These are phyloP conservation scores for Cerastis leucographa DNA, from an alignment of 2,888 invertebrate genomes.

Conservation along the genomic window DNA sequence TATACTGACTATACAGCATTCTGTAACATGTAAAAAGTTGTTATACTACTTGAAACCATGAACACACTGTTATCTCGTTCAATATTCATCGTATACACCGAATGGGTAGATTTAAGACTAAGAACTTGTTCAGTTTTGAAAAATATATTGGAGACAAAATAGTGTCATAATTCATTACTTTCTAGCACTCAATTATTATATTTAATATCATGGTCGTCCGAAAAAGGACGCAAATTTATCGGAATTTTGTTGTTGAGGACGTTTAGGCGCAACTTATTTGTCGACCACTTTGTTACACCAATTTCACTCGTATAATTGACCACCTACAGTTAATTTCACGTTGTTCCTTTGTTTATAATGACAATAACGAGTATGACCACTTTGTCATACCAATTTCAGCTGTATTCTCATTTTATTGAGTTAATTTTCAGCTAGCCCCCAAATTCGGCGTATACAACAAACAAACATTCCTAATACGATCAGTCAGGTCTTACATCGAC, in stretches of 20 bases:
- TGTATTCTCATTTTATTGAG: not conserved
- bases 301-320: not conserved
- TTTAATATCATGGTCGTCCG: not conserved
- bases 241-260: not conserved
- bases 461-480: conserved; percentile 59
- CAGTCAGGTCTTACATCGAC: conserved; percentile 66
- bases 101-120: conserved; percentile 15
- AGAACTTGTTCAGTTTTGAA: not conserved
- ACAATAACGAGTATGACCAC: no score
- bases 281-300: not conserved
- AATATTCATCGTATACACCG: conserved; percentile 36
- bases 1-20: conserved; percentile 60
- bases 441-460: conserved; percentile 43
- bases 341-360: no score
- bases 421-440: not conserved
- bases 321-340: no score
- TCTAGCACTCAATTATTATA: not conserved
- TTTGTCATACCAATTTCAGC: not conserved
- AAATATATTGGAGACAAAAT: not conserved
- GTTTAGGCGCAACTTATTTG: not conserved
- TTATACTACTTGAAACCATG: conserved; percentile 64
- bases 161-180: not conserved
- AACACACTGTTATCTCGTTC: conserved; percentile 64
- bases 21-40: conserved; percentile 61
- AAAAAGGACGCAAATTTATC: not conserved